Percentiles rank a stretch among this genome's conserved stretches.
Conservation (phyloP, 2,113 vertebrate species). For the Eonycteris spelaea region DNA sequence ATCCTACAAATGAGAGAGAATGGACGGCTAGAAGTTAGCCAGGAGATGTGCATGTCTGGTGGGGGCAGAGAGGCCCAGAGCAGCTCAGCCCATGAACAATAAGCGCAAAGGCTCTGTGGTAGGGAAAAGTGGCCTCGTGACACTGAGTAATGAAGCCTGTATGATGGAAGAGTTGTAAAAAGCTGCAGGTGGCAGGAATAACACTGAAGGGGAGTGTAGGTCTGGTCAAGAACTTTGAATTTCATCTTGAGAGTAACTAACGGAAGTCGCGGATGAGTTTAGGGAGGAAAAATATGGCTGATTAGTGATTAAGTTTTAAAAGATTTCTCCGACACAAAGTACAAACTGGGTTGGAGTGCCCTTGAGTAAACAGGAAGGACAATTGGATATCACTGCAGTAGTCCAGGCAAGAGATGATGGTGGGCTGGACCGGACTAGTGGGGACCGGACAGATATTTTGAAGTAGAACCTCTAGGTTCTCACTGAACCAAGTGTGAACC, state of each 20-base stretch:
- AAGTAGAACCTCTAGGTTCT: background rate
- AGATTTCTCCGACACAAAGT: background rate
- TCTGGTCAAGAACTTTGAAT: background rate
- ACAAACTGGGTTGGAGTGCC: background rate
- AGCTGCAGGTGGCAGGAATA: background rate
- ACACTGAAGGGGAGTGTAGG: background rate
- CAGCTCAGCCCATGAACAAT: background rate
- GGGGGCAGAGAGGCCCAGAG: background rate
- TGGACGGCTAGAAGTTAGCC: background rate
- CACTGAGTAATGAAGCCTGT: background rate
- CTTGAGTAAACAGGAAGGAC: accelerated
- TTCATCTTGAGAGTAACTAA: background rate
- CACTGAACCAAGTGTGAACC: background rate
- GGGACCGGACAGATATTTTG: background rate
- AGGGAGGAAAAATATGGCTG: background rate
- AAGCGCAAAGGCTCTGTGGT: background rate
- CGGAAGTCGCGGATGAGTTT: background rate
- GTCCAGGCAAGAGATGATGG: too few relatives aligned
- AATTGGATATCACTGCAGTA: background rate
- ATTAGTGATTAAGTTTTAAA: background rate
- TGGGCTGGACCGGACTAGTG: background rate
- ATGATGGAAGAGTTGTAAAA: background rate
- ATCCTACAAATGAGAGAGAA: background rate
- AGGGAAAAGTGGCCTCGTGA: background rate
- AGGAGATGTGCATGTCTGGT: background rate